Evolutionary conservation across 2,888 invertebrate species (phyloP), one percentile per base, ranked within the genome.

Genomic region (Cataglyphis livida): DNA sequence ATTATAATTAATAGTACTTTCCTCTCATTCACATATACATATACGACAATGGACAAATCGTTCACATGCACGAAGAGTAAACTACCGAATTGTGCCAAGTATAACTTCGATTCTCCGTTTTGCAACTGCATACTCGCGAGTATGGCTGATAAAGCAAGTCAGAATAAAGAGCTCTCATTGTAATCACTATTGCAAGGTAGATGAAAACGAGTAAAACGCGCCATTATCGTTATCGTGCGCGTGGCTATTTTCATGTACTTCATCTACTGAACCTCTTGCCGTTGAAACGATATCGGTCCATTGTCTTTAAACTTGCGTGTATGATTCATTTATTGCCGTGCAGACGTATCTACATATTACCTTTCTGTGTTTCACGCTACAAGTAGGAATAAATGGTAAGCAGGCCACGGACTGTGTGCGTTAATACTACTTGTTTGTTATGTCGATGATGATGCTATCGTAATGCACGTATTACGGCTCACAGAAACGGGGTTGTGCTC

Each of bases 341-440:
- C 84, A 74, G 71, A 62, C 81, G 57, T 85, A 85, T 71, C 90
- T 81, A 91, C 84, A 81, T 90, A 82, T 79, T 81, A 66, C 83
- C 85, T 90, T 92, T 92, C 89, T 91, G 65, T 93, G 92, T 93
- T 94, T 91, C 93, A 93, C 91, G 93, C 93, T 82, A 90, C 91
- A 88, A 84, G 88, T 91, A 94, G 94, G 94, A 94, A 94, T 91
- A 94, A 94, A 93, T 94, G 94, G 94, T 94, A 92, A 94, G 94
- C 86, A 87, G 87, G 83, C 76, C 85, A 84, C 71, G 79, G 73
- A 79, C 70, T 68, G 75, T 57, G 44, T 62, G 82, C 82, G 74
- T 83, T 74, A 68, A 81, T 54, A 32, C 15, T 74, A 32, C 65
- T 87, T 85, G 73, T 87, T 81, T 84, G 66, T 81, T 78, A 70